Evolutionary conservation across 2,113 vertebrate genomes (phyloP).

Genomic region (Etia nguti): DNA sequence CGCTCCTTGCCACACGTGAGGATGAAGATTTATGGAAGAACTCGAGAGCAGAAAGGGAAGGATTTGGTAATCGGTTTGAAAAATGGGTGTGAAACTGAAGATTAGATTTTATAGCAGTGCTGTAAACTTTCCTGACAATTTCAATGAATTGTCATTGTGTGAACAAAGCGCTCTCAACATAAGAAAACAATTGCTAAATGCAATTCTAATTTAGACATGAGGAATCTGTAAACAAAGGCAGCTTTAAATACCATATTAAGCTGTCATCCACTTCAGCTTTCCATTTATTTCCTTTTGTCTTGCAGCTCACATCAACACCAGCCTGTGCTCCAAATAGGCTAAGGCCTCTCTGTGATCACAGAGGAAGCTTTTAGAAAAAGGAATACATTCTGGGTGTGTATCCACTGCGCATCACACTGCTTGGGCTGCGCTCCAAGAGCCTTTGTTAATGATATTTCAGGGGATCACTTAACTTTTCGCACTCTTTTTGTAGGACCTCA

Average conservation of each 20-base stretch:
- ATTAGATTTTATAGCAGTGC: slow-evolving; percentile 24
- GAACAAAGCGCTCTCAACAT: neutral
- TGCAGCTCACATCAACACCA: neutral
- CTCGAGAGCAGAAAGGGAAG: neutral
- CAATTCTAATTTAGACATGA: slow-evolving; percentile 12
- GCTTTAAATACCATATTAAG: slow-evolving; percentile 29
- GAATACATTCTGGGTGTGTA: neutral
- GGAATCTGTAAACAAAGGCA: slow-evolving; percentile 21
- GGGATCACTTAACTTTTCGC: slow-evolving; percentile 8
- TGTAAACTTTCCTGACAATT: slow-evolving; percentile 32
- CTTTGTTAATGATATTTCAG: slow-evolving; percentile 11
- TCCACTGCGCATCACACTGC: neutral
- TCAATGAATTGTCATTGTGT: slow-evolving; percentile 6
- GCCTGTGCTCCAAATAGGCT: slow-evolving; percentile 31
- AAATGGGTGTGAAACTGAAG: neutral
- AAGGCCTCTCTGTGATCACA: slow-evolving; percentile 19
- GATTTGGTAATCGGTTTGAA: slow-evolving; percentile 7
- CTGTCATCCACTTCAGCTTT: slow-evolving; percentile 23
- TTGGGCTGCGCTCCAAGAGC: neutral
- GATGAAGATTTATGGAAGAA: slow-evolving; percentile 39
- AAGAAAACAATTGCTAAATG: slow-evolving; percentile 11
- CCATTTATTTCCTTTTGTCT: slow-evolving; percentile 38
- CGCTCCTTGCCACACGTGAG: neutral
- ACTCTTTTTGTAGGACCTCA: neutral
- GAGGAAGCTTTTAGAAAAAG: neutral